Evolutionary conservation across 2,888 invertebrate species (phyloP).

Genomic region (Melitaea athalia): DNA sequence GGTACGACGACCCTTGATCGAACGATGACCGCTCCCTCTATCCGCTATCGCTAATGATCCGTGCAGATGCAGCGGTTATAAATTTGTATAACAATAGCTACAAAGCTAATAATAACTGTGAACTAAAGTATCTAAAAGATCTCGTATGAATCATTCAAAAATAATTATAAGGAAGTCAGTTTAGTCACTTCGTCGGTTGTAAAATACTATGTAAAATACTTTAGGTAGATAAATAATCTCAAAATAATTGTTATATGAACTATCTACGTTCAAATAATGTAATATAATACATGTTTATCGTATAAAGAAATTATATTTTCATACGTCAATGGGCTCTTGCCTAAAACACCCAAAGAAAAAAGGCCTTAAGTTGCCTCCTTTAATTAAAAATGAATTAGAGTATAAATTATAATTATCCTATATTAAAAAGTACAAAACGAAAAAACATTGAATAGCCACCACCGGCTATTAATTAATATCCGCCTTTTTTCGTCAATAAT

Average conservation of each 20-base stretch:
- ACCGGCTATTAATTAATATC: not conserved
- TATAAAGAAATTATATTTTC: too few species aligned
- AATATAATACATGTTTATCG: too few species aligned
- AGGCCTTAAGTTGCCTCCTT: too few species aligned
- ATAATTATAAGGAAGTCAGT: too few species aligned
- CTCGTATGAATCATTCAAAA: not conserved
- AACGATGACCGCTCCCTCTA: conserved; percentile 36
- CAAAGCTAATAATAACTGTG: not conserved
- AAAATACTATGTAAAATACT: too few species aligned
- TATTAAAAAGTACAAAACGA: not conserved
- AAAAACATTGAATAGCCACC: not conserved
- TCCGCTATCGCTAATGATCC: conserved; percentile 31
- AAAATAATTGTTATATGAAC: too few species aligned
- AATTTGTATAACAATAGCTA: conserved; percentile 12
- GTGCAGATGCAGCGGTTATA: conserved; percentile 22
- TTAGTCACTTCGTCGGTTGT: too few species aligned
- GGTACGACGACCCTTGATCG: conserved; percentile 35
- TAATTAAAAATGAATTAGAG: too few species aligned
- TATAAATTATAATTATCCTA: not conserved
- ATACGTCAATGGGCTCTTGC: too few species aligned
- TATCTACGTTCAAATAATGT: too few species aligned
- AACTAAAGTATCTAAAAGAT: not conserved
- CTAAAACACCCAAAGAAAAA: too few species aligned
- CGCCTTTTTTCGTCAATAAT: not conserved
- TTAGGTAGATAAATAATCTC: too few species aligned